Conservation (phyloP, 2,797 vertebrate species). For the Fringilla coelebs region DNA sequence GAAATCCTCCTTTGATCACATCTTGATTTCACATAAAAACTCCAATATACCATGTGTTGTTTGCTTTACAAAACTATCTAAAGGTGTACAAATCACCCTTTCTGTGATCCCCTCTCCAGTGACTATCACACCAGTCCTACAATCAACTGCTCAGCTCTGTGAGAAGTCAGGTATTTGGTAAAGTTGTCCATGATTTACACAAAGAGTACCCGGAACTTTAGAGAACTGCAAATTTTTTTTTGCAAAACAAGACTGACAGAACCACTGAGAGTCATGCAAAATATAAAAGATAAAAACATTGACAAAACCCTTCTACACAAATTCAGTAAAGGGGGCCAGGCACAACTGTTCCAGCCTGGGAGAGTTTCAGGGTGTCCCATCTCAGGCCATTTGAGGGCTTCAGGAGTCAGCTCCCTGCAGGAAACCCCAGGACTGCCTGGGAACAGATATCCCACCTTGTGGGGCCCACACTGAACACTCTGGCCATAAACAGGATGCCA, state of each 20-base stretch:
- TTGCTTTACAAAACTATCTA: not conserved
- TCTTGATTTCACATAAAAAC: not conserved
- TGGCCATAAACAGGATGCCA: not conserved
- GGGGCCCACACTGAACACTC: not conserved
- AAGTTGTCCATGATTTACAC: not conserved
- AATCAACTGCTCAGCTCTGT: not conserved
- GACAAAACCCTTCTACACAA: not conserved
- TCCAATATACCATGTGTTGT: not conserved
- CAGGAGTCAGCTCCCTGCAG: not conserved
- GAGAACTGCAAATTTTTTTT: not conserved
- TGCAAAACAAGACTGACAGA: not conserved
- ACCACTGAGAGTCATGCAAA: not conserved
- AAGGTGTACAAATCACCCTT: not conserved
- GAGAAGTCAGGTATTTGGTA: not conserved
- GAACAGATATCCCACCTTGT: not conserved
- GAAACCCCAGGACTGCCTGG: rapidly evolving
- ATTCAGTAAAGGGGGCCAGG: rapidly evolving
- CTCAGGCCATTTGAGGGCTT: not conserved
- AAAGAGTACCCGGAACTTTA: not conserved
- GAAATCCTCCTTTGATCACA: not conserved
- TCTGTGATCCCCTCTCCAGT: not conserved
- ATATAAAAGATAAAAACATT: not conserved
- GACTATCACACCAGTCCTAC: not conserved
- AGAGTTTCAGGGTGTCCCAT: not conserved
- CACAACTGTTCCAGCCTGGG: rapidly evolving